Base-by-base conservation (phyloP, 1,140 invertebrate genomes). In the Diprion similis region DNA sequence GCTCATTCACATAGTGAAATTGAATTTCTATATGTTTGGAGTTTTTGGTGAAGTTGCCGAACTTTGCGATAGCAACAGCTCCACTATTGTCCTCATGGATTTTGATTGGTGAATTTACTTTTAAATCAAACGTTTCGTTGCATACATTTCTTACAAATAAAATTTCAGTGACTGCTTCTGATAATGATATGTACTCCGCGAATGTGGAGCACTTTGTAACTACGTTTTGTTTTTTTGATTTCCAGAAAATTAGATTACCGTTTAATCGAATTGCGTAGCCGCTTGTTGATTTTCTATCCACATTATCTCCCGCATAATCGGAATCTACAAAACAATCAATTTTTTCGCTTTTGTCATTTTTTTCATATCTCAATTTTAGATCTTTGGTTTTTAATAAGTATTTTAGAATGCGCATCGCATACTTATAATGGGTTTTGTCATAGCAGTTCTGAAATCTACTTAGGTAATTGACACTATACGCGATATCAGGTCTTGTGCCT, bases 271-370 rank as follows among this genome's bases (percentile, higher is more conserved):
- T 68, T 51, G 70, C 66, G 64, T 68, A 79, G 15, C 78, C 78
- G 24, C 47, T 76, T n/a, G 74, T 79, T 17, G 75, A 77, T 67
- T 80, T 81, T 69, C 77, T 68, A 18, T 77, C 72, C 24, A 74
- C 46, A 18, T 51, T 73, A 66, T 78, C 77, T 37, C 73, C 78
- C 51, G 78, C 80, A 15, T 70, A 80, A 51, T 81, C 78, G 17
- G 80, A 59, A 70, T 81, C 80, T 45, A 77, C 75, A 51, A 68
- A 79, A 51, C 74, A 73, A 59, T 75, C 70, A 8, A 79, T 37
- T 46, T 15, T 73, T n/a, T 77, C 76, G 11, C 9, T 45, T 66
- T 67, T 73, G 9, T 46, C 17, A 15, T 70, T 73, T 67, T 70
- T 68, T n/a, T 46, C 17, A 66, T 73, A 76, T 19, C 24, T 76